Percentiles rank a stretch among this genome's conserved stretches.
These are phyloP conservation scores for Popillia japonica DNA, from an alignment of 1,140 invertebrate genomes.

Conservation along the genomic window DNA sequence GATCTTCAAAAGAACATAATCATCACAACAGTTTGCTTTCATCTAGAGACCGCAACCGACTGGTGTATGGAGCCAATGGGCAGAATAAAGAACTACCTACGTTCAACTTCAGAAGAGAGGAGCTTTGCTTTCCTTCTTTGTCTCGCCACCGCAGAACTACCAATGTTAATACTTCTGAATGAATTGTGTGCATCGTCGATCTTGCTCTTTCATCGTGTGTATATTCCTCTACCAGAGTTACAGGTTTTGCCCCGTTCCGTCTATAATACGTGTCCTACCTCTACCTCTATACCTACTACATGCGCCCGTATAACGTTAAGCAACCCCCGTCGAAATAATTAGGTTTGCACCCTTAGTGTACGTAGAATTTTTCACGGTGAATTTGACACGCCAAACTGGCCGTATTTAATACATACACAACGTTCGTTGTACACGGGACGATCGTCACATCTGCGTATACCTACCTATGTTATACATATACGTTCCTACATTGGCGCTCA, in stretches of 20 bases:
- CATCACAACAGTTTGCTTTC: conserved; percentile 40
- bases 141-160: conserved; percentile 33
- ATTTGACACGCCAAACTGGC: conserved; percentile 27
- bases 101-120: conserved; percentile 38
- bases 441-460: conserved; percentile 17
- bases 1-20: conserved; percentile 36
- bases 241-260: conserved; percentile 29
- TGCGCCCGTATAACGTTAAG: conserved; percentile 15
- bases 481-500: not conserved
- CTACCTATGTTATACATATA: not conserved
- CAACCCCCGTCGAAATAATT: conserved; percentile 32
- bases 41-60: conserved; percentile 38
- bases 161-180: conserved; percentile 33
- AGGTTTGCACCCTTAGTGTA: conserved; percentile 31
- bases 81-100: conserved; percentile 40
- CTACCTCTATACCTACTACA: conserved; percentile 4
- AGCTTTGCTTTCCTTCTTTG: conserved; percentile 37
- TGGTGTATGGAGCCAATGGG: conserved; percentile 37
- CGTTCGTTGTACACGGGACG: conserved; percentile 17
- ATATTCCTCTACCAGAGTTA: conserved; percentile 13
- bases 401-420: conserved; percentile 29
- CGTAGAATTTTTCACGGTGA: conserved; percentile 31
- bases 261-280: conserved; percentile 11
- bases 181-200: conserved; percentile 36
- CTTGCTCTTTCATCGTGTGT: conserved; percentile 30